Evolutionary conservation across 2,888 invertebrate species (phyloP).

Genomic region (Drosophila aldrichi): DNA sequence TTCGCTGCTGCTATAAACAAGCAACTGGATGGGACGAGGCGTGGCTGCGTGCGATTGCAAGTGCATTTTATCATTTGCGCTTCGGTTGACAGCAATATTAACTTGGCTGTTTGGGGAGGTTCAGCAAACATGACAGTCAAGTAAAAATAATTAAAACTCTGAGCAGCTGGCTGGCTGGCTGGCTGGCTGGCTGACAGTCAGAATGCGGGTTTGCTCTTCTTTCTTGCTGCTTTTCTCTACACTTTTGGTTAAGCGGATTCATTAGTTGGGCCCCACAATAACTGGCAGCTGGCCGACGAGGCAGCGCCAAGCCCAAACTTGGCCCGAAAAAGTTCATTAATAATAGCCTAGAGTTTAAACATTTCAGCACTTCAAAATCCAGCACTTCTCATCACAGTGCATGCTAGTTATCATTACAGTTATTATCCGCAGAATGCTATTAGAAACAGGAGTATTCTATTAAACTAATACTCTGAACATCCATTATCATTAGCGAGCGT

Average conservation of each 20-base stretch:
- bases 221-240: neutral
- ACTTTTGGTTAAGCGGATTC: constrained; percentile 66
- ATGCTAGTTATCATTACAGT: constrained; percentile 22
- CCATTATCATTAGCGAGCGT: neutral
- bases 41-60: constrained; percentile 15
- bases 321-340: constrained; percentile 54
- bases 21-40: neutral
- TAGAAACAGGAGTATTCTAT: constrained; percentile 14
- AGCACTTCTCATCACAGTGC: neutral
- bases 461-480: neutral
- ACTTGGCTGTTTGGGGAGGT: constrained; percentile 37
- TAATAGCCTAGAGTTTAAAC: constrained; percentile 34
- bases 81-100: constrained; percentile 73
- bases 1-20: constrained; percentile 40
- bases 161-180: neutral
- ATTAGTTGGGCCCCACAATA: constrained; percentile 61
- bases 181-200: neutral
- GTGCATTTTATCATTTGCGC: constrained; percentile 72
- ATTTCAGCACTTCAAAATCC: constrained; percentile 25
- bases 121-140: constrained; percentile 63
- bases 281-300: constrained; percentile 58
- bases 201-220: neutral
- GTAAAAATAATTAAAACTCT: constrained; percentile 74
- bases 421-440: constrained; percentile 23
- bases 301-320: constrained; percentile 16